phyloP scores from a whole-genome alignment of 1,140 invertebrate species.

The Cataglyphis hispanica region DNA sequence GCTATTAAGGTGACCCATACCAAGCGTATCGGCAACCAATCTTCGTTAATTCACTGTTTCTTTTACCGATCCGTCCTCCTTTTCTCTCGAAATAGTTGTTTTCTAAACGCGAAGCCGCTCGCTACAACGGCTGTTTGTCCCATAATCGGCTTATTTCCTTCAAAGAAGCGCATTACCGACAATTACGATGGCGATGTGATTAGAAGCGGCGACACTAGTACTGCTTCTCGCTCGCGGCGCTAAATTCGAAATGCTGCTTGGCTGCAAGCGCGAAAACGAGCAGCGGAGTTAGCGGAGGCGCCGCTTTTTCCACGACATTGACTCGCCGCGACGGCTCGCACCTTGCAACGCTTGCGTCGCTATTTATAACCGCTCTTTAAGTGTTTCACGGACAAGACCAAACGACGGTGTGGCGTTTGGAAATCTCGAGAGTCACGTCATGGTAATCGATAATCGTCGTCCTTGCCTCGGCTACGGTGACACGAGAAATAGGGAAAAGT shows the following conservation, averaged over 20 bases:
- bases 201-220: constrained; percentile 70
- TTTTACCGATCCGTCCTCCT: constrained; percentile 37
- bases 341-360: constrained; percentile 34
- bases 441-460: constrained; percentile 66
- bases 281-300: constrained; percentile 21
- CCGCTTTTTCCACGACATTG: constrained; percentile 57
- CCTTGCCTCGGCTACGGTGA: constrained; percentile 58
- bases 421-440: constrained; percentile 68
- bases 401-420: constrained; percentile 20
- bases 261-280: constrained; percentile 46
- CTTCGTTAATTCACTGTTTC: constrained; percentile 66
- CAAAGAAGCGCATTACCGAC: constrained; percentile 66
- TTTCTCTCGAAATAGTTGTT: constrained; percentile 37
- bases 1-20: constrained; percentile 54
- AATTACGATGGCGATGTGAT: constrained; percentile 71
- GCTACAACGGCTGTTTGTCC: constrained; percentile 63
- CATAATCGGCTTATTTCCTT: constrained; percentile 71
- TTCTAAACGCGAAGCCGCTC: constrained; percentile 36
- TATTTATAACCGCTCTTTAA: constrained; percentile 59
- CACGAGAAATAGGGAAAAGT: constrained; percentile 52
- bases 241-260: constrained; percentile 39
- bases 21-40: constrained; percentile 63
- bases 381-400: constrained; percentile 63
- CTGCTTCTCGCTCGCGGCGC: constrained; percentile 55
- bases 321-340: constrained; percentile 54